A percentile compares a stretch with the other conserved stretches of the same genome.
Conservation (phyloP, 2,113 vertebrate genomes). For the Saimiri boliviensis region DNA sequence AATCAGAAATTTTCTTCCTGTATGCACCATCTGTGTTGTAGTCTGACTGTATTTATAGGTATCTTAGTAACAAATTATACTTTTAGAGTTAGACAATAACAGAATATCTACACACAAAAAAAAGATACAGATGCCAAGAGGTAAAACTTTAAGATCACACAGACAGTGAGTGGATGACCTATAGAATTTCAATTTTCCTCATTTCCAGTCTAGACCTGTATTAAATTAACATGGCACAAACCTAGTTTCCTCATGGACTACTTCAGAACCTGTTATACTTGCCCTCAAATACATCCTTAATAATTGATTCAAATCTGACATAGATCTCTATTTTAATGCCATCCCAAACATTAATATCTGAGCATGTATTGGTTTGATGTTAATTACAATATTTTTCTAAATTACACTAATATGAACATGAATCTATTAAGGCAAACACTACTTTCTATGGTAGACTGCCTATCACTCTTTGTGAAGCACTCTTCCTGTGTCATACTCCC, state of each 20-base stretch:
- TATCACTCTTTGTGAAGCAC: not conserved
- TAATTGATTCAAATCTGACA: not conserved
- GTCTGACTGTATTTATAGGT: not conserved
- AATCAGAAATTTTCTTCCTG: not conserved
- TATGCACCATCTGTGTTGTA: not conserved
- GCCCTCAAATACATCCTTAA: not conserved
- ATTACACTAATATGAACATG: not conserved
- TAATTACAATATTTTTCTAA: not conserved
- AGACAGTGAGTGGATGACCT: too few species aligned
- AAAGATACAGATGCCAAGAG: rapidly evolving
- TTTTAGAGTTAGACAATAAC: not conserved
- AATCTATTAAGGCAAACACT: not conserved
- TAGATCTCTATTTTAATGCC: not conserved
- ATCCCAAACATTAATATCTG: not conserved
- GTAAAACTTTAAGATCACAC: not conserved
- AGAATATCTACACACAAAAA: not conserved
- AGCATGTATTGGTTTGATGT: not conserved
- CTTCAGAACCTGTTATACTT: not conserved
- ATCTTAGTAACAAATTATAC: not conserved
- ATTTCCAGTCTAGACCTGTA: not conserved
- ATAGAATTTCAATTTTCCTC: not conserved
- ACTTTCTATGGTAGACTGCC: not conserved
- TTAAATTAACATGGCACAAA: not conserved
- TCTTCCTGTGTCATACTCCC: not conserved
- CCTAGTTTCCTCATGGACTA: not conserved